phyloP scores from a whole-genome alignment of 2,113 vertebrate genomes.

The Daphoenositta chrysoptera region DNA sequence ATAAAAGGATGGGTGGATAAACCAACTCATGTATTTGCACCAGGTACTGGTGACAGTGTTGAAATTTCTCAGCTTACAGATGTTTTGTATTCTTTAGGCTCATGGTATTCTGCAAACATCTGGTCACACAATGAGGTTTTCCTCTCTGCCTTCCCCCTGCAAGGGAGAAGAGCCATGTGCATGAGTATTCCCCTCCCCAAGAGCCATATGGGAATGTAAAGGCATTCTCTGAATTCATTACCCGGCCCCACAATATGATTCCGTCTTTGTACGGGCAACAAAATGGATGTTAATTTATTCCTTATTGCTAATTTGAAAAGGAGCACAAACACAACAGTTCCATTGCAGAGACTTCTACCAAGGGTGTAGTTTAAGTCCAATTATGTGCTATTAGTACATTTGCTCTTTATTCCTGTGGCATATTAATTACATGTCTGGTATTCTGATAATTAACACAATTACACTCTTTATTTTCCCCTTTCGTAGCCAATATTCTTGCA shows the following conservation, averaged over 20 bases:
- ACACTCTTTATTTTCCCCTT: conserved; percentile 44
- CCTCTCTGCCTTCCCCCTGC: neutral
- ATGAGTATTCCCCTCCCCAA: neutral
- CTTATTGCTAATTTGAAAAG: conserved; percentile 72
- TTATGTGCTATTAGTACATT: conserved; percentile 66
- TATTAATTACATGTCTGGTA: conserved; percentile 74
- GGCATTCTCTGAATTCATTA: conserved; percentile 44
- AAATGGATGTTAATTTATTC: conserved; percentile 67
- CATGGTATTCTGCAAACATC: neutral
- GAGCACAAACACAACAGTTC: conserved; percentile 60
- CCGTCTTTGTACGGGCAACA: neutral
- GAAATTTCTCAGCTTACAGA: neutral
- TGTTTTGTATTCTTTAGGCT: neutral
- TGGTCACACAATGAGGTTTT: neutral
- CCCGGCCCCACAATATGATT: conserved; percentile 10
- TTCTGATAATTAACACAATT: conserved; percentile 75
- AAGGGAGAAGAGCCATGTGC: neutral
- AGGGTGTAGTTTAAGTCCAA: conserved; percentile 66
- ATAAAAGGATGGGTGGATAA: neutral
- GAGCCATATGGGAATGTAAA: conserved; percentile 36
- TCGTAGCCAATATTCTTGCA: neutral
- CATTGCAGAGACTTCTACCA: conserved; percentile 18
- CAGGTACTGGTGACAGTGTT: neutral
- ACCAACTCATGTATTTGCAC: neutral
- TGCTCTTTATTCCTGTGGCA: conserved; percentile 70